A percentile compares a stretch with the other conserved stretches of the same genome.
These are phyloP conservation scores for Urocyon cinereoargenteus DNA, from an alignment of 2,797 vertebrate genomes.

Conservation along the genomic window DNA sequence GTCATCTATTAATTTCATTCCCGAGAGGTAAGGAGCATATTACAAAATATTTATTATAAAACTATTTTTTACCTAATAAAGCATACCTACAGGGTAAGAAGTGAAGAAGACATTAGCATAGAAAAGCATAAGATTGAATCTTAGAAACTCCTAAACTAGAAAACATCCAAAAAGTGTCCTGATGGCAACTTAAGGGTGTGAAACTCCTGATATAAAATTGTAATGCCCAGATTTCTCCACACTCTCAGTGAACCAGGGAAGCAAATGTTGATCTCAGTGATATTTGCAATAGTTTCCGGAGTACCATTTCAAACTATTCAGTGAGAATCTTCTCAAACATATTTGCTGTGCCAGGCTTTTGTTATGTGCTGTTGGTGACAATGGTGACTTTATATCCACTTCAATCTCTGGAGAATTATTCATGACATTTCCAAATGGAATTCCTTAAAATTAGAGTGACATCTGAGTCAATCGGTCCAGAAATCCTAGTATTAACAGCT, in stretches of 20 bases:
- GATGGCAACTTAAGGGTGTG: not conserved
- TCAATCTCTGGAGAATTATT: slow-evolving; percentile 35
- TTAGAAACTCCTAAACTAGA: not conserved
- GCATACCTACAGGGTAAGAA: not conserved
- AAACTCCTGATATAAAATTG: not conserved
- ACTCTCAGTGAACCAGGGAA: not conserved
- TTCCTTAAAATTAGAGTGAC: slow-evolving; percentile 60
- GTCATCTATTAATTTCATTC: slow-evolving; percentile 35
- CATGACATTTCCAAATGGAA: slow-evolving; percentile 67
- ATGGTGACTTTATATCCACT: slow-evolving; percentile 8
- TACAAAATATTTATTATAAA: not conserved
- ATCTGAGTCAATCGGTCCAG: slow-evolving; percentile 42
- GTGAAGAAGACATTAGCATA: not conserved
- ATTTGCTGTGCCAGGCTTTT: slow-evolving; percentile 18
- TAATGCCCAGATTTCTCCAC: not conserved
- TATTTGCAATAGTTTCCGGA: not conserved
- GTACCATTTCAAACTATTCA: not conserved
- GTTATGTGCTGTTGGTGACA: not conserved
- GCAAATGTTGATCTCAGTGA: not conserved
- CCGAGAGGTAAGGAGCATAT: not conserved
- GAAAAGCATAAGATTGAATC: not conserved
- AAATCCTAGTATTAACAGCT: not conserved
- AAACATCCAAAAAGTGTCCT: not conserved
- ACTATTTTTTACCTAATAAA: not conserved
- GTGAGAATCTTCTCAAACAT: slow-evolving; percentile 33